Base-by-base conservation (phyloP, 2,888 invertebrate species). In the Chrysopilus asiliformis region DNA sequence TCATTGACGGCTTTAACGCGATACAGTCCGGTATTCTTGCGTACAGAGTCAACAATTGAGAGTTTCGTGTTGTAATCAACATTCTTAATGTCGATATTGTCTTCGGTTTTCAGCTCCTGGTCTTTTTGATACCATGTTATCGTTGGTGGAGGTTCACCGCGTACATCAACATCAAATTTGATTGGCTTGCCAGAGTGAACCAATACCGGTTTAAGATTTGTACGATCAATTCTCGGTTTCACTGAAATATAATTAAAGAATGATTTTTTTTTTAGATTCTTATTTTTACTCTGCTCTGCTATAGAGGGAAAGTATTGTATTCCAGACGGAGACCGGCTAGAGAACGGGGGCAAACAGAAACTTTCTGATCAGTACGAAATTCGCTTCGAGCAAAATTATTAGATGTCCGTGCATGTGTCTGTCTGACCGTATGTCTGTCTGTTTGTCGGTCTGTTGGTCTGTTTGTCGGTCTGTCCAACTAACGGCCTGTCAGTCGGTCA, bases 161-260 rank as follows among this genome's bases (percentile, higher is more conserved):
- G 78, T 20, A 93, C 85, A 58, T 93, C 86, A 26, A 97, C 79
- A 58, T 93, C 91, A 58, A 91, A 84, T 65, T 85, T 89, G 45
- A 95, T 79, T 0, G 79, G 73, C 62, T 94, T 91, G 24, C 94
- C 94, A 43, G 89, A 85, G 48, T 91, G 83, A 10, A 95, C 80
- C 9, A 81, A 79, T 30, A 90, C 68, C 31, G 85, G 79, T 60
- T 94, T 90, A 46, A 95, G 68, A 62, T 93, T 91, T 3, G 91
- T 89, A 48, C 94, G 77, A 65, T 95, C 93, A 60, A 98, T 98
- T 57, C 89, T 81, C 26, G 98, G 98, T 65, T 95, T 94, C 59
- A 95, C 91, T 91, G 56, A 26, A 60, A 57, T 2, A 15, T 13
- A 7, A 16, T 28, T 9, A 10, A 8, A n/a, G n/a, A n/a, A n/a